A percentile compares a stretch with the other conserved stretches of the same genome.
phyloP scores from a whole-genome alignment of 2,797 vertebrate species.

The Sebastes hopkinsi region DNA sequence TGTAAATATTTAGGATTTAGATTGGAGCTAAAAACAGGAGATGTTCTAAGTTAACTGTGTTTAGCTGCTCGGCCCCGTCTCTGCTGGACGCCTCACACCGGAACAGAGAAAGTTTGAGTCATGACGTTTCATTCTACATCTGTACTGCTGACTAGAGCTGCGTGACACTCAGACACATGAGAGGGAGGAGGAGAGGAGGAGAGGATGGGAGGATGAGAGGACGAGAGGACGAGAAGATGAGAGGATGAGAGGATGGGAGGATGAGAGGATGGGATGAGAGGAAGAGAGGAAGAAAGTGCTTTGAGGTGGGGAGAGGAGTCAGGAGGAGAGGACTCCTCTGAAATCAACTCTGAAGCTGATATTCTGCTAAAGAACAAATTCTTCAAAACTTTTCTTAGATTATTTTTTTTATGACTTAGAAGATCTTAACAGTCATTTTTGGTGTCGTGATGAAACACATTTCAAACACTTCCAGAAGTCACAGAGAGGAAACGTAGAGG shows the following conservation, averaged over 20 bases:
- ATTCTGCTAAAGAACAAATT: conserved; percentile 9
- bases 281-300: not conserved
- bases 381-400: not conserved
- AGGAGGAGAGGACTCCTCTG: conserved; percentile 12
- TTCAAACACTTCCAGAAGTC: not conserved
- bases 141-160: conserved; percentile 8
- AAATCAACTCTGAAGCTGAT: conserved; percentile 29
- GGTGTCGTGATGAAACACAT: not conserved
- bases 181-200: not conserved
- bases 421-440: not conserved
- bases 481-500: not conserved
- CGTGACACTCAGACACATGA: not conserved
- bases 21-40: not conserved
- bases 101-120: not conserved
- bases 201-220: conserved; percentile 1
- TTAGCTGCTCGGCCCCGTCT: not conserved
- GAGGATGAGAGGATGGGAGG: not conserved
- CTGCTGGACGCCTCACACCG: not conserved
- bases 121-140: conserved; percentile 1
- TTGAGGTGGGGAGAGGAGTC: conserved; percentile 20
- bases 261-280: not conserved
- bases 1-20: not conserved
- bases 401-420: not conserved
- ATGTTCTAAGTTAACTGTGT: not conserved
- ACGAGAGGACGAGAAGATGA: not conserved